Base-by-base conservation (phyloP, 1,140 invertebrate genomes). In the Drosophila hydei region DNA sequence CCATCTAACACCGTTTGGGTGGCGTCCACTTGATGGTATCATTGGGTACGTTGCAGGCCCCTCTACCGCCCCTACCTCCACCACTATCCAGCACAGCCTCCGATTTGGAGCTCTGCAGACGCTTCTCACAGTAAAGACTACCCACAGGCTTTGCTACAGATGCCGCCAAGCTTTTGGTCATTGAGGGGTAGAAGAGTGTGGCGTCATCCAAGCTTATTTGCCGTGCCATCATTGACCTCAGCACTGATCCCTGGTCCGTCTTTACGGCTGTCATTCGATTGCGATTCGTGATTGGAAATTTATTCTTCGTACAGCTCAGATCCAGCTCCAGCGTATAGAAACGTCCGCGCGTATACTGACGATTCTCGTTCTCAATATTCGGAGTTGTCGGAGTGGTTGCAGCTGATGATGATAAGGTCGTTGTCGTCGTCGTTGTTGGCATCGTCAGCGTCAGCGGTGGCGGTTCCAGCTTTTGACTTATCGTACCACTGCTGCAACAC, bases 211-310 rank as follows among this genome's bases (percentile, higher is more conserved):
- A 45, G 12, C 75, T 74, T 6, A 54, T 56, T 50, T 73, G 76
- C 8, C 60, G 58, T 21, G 18, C 38, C 0, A 48, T 52, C 12
- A 71, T 43, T 12, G 40, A 21, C 6, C 40, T 27, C 45, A 42
- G 11, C 12, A 43, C 19, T 8, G 52, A 40, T 14, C 45, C 27
- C 38, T 38, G 50, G 11, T 58, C 42, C 36, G 11, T 27, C 43
- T 56, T 45, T 18, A 4, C n/a, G 40, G 21, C 40, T 18, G 73
- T 18, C 12, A 48, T 55, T 42, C 64, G 78, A 42, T 63, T 81
- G 48, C 91, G 89, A 73, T 91, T 78, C 21, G 75, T 91, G 11
- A 92, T 91, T n/a, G 91, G 91, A 75, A 92, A 92, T 69, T 92
- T 92, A 56, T 92, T 92, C 21, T 87, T 90, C 14, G 91, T 91